phyloP scores from a whole-genome alignment of 2,113 vertebrate species.

The Morone saxatilis region DNA sequence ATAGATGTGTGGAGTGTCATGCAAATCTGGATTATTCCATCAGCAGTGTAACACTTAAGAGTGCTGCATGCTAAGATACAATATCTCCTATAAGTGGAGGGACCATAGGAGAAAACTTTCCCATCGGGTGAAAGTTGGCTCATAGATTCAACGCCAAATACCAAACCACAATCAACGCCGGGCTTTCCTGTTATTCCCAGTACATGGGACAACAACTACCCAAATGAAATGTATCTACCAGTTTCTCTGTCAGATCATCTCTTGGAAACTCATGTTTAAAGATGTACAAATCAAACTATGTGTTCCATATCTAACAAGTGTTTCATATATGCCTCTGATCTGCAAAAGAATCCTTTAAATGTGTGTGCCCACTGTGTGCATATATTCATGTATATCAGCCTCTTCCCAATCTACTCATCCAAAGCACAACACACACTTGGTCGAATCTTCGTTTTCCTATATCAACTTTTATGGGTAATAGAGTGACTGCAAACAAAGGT shows the following conservation, averaged over 20 bases:
- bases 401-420: neutral
- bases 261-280: neutral
- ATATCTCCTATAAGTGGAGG: neutral
- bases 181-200: neutral
- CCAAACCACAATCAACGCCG: neutral
- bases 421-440: neutral
- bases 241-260: neutral
- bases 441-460: neutral
- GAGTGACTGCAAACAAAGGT: neutral
- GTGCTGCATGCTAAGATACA: neutral
- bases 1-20: conserved; percentile 25
- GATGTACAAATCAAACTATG: no score
- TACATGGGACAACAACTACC: neutral
- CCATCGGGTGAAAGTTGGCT: neutral
- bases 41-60: conserved; percentile 7
- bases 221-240: no score
- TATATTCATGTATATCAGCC: neutral
- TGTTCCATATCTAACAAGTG: no score
- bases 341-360: neutral
- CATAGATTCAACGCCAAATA: conserved; percentile 10
- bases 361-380: neutral
- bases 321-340: neutral
- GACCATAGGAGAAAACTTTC: neutral
- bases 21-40: conserved; percentile 35
- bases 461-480: neutral